These are phyloP conservation scores for Drosophila eugracilis DNA, from an alignment of 1,140 invertebrate genomes.

Conservation along the genomic window DNA sequence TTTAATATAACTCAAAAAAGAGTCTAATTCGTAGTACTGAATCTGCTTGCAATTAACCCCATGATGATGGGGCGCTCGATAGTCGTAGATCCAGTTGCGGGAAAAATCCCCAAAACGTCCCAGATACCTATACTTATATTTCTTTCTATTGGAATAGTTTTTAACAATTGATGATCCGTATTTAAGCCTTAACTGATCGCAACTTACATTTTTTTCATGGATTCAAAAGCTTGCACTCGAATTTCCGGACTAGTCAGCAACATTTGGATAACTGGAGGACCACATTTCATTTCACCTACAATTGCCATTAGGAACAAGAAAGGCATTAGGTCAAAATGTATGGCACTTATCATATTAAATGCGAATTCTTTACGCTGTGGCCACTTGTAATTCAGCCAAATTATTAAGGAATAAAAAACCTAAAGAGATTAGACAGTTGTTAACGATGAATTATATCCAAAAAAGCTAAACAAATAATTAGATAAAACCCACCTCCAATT, in stretches of 20 bases:
- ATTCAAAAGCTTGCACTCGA: neutral
- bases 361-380: neutral
- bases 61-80: neutral
- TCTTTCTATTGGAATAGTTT: neutral
- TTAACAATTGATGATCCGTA: neutral
- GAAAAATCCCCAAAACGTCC: neutral
- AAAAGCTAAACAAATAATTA: too few relatives aligned
- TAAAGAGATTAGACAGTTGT: neutral
- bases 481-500: neutral
- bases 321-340: neutral
- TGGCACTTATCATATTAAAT: neutral
- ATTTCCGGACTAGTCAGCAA: neutral
- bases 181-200: neutral
- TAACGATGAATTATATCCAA: neutral
- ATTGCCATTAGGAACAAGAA: neutral
- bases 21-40: neutral
- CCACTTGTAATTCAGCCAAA: constrained; percentile 1
- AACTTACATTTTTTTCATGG: neutral
- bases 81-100: constrained; percentile 1
- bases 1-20: neutral
- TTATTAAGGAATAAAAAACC: neutral
- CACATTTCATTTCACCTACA: neutral
- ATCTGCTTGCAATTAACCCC: neutral
- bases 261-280: neutral
- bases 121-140: neutral